phyloP scores from a whole-genome alignment of 2,888 invertebrate genomes.

The Tetrapedia diversipes region DNA sequence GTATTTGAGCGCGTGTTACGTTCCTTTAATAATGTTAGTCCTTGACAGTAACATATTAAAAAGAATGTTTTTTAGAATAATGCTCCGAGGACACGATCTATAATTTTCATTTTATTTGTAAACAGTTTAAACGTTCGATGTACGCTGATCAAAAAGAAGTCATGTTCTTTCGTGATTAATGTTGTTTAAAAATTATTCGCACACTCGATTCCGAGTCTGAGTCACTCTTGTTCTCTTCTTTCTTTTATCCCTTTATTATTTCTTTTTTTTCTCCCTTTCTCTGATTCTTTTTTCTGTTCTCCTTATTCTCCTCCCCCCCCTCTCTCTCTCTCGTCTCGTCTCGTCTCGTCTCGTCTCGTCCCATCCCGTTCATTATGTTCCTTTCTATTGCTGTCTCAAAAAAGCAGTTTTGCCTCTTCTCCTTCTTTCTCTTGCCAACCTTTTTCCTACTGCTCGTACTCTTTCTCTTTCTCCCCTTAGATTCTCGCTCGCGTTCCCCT shows the following conservation, averaged over 20 bases:
- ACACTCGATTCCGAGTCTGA: constrained; percentile 66
- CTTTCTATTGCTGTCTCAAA: constrained; percentile 61
- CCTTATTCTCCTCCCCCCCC: constrained; percentile 29
- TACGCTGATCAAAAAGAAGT: not conserved
- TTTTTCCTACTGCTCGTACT: constrained; percentile 44
- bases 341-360: constrained; percentile 44
- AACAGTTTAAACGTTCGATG: not conserved
- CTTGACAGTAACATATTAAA: too few relatives aligned
- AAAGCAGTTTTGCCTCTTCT: constrained; percentile 66
- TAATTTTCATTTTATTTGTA: not conserved
- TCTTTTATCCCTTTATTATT: constrained; percentile 12
- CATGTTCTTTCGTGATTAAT: constrained; percentile 64
- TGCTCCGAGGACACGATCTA: too few relatives aligned
- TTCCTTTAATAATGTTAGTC: too few relatives aligned
- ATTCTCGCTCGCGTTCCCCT: constrained; percentile 77
- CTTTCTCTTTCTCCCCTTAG: constrained; percentile 44
- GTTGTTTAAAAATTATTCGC: constrained; percentile 70
- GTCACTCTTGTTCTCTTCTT: constrained; percentile 56
- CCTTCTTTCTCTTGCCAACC: constrained; percentile 50
- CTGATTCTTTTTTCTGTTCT: too few relatives aligned
- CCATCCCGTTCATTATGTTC: constrained; percentile 65
- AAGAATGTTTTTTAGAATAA: too few relatives aligned
- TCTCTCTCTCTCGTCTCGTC: constrained; percentile 25
- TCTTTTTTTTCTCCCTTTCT: constrained; percentile 19
- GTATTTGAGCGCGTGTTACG: too few relatives aligned